phyloP scores from a whole-genome alignment of 1,140 invertebrate species.

The Fopius arisanus region DNA sequence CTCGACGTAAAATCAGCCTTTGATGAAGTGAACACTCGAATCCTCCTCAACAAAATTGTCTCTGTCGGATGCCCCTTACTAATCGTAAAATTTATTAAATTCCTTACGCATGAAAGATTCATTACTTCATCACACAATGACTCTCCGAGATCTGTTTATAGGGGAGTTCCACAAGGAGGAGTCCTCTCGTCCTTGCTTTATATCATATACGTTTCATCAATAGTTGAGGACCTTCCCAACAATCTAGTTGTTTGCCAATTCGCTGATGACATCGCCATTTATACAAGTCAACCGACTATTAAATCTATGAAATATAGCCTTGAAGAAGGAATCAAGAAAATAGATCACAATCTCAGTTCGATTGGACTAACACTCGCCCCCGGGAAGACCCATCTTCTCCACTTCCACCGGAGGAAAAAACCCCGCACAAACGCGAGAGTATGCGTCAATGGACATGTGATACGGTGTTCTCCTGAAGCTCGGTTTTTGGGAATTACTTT shows the following conservation, averaged over 20 bases:
- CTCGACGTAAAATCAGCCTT: neutral
- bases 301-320: neutral
- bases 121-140: neutral
- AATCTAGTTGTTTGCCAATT: slow-evolving; percentile 12
- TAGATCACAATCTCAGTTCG: neutral
- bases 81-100: slow-evolving; percentile 2
- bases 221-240: neutral
- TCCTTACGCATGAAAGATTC: slow-evolving; percentile 10
- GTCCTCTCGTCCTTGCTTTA: slow-evolving; percentile 23
- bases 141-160: neutral
- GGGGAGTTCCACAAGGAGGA: slow-evolving; percentile 31
- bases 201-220: slow-evolving; percentile 10
- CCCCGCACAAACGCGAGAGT: neutral
- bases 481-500: slow-evolving; percentile 39
- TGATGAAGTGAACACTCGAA: slow-evolving; percentile 3
- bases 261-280: slow-evolving; percentile 31
- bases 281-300: neutral
- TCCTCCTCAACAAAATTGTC: slow-evolving; percentile 24
- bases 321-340: neutral
- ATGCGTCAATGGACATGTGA: slow-evolving; percentile 6
- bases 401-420: slow-evolving; percentile 29
- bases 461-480: neutral
- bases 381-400: slow-evolving; percentile 36
- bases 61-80: slow-evolving; percentile 10
- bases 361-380: slow-evolving; percentile 34